Evolutionary conservation across 2,888 invertebrate species (phyloP), one percentile per base, ranked within the genome.

Genomic region (Flabesymbios commensalis): DNA sequence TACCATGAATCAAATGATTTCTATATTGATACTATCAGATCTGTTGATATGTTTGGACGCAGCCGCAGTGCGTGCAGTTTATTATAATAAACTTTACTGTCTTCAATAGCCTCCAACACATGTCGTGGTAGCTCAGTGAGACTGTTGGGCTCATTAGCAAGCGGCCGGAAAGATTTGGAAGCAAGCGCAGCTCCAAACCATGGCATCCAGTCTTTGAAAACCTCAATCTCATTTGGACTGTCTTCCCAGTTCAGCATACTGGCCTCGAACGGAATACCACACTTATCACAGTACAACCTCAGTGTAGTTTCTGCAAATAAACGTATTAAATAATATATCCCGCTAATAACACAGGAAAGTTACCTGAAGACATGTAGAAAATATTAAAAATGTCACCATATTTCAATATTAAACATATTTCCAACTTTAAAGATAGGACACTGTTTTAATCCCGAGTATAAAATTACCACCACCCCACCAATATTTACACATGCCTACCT

Each of bases 181-280:
- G 71, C 72, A 22, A 72, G 64, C 7, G 68, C 69, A 10, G 71
- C 72, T 41, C 72, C 72, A 45, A 72, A 72, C 72, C 72, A 72
- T 0, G 72, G 72, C 68, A 71, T 68, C 72, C 72, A 72, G 31
- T 71, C 72, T 58, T 70, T 54, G 63, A 72, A 72, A 4, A 72
- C 59, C 19, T 53, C 41, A 64, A 69, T 49, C 55, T 71, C 63
- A 33, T 56, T 52, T 3, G 70, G 66, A 14, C 59, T 62, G 36
- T 72, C 69, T 17, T 72, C 70, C 73, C 73, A 73, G 61, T 72
- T 69, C 56, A 73, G 33, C 73, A 73, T 73, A n/a, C 57, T 36
- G 14, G 67, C 64, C 48, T 72, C 65, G 59, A 66, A 73, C 10
- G 41, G 24, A 22, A 73, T 63, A 26, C 71, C 72, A 10, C 65